Base-by-base conservation (phyloP, 53 echinoderm and acorn worm species). In the Mesocentrotus franciscanus region DNA sequence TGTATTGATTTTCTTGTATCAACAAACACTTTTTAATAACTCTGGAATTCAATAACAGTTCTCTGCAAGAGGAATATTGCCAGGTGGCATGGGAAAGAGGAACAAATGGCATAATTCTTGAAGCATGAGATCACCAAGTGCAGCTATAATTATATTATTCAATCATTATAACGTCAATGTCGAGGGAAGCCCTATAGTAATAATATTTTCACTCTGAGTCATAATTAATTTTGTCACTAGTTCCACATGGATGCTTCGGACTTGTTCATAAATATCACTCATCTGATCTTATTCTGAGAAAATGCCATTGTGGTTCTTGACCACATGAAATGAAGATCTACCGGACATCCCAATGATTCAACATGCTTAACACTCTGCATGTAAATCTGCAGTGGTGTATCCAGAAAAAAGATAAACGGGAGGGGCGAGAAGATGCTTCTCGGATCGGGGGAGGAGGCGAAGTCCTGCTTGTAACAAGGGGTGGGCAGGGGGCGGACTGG, bases 1-100 rank as follows among this genome's bases (percentile, higher is more conserved):
- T 64, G 91, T 91, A 91, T 91, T 91, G 91, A 91, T 91, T 91
- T 35, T 62, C 4, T 29, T 87, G 5, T 91, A 33, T 91, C 56
- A 35, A 35, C 60, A 90, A 61, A 90, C 60, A 90, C 90, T 16
- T 61, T 90, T 18, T 66, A 66, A 91, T 66, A 66, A 91, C 36
- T 91, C 62, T 91, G 34, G 91, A 64, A 91, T 91, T 61, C 91
- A 66, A 66, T 11, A 87, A 58, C 29, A 10, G 10, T 9, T 57
- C 10, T 11, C n/a, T 85, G 27, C 9, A 10, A 57, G 2, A 1
- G 27, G 59, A 87, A 87, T 56, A 87, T n/a, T 58, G 58, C 59
- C 87, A 87, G 32, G 87, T 58, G 56, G 59, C n/a, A 26, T 87
- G 87, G n/a, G 87, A 85, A 85, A 85, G 27, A 49, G 56, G 9